Conservation (phyloP, 2,797 vertebrate species). For the Allochrocebus solatus region DNA sequence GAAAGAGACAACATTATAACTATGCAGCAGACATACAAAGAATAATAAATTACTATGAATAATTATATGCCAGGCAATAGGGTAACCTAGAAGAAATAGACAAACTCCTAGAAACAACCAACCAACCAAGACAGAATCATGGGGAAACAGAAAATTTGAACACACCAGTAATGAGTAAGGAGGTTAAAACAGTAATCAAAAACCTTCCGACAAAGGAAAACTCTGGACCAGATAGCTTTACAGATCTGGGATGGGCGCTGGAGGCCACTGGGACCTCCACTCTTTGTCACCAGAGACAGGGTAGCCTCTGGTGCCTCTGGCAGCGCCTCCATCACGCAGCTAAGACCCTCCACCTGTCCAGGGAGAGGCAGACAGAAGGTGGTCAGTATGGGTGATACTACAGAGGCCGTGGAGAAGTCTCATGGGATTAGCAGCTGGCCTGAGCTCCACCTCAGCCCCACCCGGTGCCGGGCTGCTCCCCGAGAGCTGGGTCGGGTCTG, state of each 20-base stretch:
- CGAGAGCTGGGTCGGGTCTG: neutral
- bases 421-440: too few relatives aligned
- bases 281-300: too few relatives aligned
- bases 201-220: neutral
- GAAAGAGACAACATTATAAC: neutral
- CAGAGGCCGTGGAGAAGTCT: too few relatives aligned
- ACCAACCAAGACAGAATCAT: neutral
- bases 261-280: too few relatives aligned
- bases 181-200: neutral
- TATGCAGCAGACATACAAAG: neutral
- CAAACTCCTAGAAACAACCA: neutral
- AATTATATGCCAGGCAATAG: neutral
- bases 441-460: too few relatives aligned
- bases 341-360: too few relatives aligned
- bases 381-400: fast-evolving
- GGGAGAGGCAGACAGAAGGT: too few relatives aligned
- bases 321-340: too few relatives aligned
- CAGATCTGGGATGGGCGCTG: neutral
- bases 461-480: neutral
- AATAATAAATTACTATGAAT: neutral
- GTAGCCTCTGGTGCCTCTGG: too few relatives aligned
- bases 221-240: neutral
- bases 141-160: neutral
- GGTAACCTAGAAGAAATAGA: neutral
- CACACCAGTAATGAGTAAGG: neutral